These are phyloP conservation scores for Craterocephalus amniculus DNA, from an alignment of 2,797 vertebrate genomes.

Conservation along the genomic window DNA sequence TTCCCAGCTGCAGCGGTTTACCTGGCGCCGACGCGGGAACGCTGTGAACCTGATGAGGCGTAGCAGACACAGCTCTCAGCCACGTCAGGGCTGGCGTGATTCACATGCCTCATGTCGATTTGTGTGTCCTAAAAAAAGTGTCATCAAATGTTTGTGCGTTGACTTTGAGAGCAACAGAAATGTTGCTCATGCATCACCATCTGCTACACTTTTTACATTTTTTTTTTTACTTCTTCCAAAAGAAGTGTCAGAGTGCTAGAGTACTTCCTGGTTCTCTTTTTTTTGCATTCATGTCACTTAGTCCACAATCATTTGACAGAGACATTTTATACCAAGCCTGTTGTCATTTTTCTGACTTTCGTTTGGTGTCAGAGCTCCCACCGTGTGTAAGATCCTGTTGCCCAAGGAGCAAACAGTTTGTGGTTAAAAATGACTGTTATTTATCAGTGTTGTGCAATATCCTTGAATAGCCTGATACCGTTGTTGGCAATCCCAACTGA, in stretches of 20 bases:
- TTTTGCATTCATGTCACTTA: slow-evolving; percentile 21
- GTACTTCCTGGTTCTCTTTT: slow-evolving; percentile 14
- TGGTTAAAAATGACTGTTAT: slow-evolving; percentile 74
- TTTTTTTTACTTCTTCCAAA: slow-evolving; percentile 31
- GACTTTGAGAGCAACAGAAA: slow-evolving; percentile 38
- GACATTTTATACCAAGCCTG: slow-evolving; percentile 26
- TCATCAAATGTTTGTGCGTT: slow-evolving; percentile 38
- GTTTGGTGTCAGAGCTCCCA: slow-evolving; percentile 32
- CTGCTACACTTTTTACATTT: slow-evolving; percentile 38
- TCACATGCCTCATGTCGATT: slow-evolving; percentile 53
- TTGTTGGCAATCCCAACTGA: slow-evolving; percentile 69
- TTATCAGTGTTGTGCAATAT: slow-evolving; percentile 79
- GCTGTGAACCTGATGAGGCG: slow-evolving; percentile 43
- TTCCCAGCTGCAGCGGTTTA: slow-evolving; percentile 47
- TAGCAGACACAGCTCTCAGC: slow-evolving; percentile 30
- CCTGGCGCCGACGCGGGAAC: slow-evolving; percentile 54
- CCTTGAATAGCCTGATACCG: slow-evolving; percentile 68
- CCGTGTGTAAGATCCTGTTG: slow-evolving; percentile 68
- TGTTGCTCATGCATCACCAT: slow-evolving; percentile 38
- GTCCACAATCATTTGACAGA: slow-evolving; percentile 17
- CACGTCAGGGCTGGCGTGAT: slow-evolving; percentile 50
- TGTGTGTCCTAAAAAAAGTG: slow-evolving; percentile 46
- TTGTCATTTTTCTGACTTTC: slow-evolving; percentile 39
- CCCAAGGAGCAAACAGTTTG: slow-evolving; percentile 77
- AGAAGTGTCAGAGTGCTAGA: slow-evolving; percentile 31